Evolutionary conservation across 64 coral and sea anemone genomes (phyloP).

Genomic region (Stichodactyla helianthus): DNA sequence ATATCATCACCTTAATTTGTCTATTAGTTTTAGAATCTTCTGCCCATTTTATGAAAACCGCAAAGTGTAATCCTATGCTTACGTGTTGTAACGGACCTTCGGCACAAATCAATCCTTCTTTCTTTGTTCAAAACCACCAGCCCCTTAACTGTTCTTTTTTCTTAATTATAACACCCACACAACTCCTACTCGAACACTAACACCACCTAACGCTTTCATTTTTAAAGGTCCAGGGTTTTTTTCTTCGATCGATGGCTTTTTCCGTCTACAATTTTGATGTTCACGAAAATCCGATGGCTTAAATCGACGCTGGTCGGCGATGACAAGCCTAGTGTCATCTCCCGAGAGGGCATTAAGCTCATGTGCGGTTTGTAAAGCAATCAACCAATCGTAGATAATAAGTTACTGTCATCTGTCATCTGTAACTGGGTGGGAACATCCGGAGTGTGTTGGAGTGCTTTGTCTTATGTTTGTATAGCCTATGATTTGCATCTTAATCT

Average conservation of each 20-base stretch:
- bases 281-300: conserved; percentile 19
- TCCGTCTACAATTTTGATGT: background rate
- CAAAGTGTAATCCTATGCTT: conserved; percentile 14
- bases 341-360: conserved; percentile 74
- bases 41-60: conserved; percentile 16
- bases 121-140: background rate
- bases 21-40: conserved; percentile 18
- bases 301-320: conserved; percentile 21
- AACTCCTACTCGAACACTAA: background rate
- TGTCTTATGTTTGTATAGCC: conserved; percentile 87
- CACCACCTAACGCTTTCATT: background rate
- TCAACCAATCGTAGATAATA: conserved; percentile 79
- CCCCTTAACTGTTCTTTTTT: background rate
- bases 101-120: background rate
- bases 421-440: conserved; percentile 88
- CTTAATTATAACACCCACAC: background rate
- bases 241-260: background rate
- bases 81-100: conserved; percentile 3
- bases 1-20: conserved; percentile 14
- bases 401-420: conserved; percentile 85
- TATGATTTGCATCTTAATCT: conserved; percentile 95
- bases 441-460: conserved; percentile 79
- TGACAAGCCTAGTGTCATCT: conserved; percentile 9
- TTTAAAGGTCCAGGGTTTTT: background rate
- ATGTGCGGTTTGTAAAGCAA: conserved; percentile 66